Base-by-base conservation (phyloP, 2,797 vertebrate species). In the Mionectes olivaceus region DNA sequence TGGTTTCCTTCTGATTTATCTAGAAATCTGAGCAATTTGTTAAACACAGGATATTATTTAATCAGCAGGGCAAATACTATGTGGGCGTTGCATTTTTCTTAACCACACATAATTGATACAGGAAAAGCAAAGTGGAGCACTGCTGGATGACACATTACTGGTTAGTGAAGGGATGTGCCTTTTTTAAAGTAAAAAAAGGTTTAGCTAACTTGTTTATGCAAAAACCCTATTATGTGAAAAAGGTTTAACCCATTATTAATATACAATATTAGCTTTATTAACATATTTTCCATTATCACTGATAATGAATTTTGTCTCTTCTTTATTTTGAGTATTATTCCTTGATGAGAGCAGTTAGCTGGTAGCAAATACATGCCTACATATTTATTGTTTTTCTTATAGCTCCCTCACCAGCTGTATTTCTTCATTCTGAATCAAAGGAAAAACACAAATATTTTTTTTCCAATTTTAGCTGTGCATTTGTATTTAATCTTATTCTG, bases 1-100 rank as follows among this genome's bases (percentile, higher is more conserved):
- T 94, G 92, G 65, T 95, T 96, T 95, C 85, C 46, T 91, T 94
- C 53, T 94, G 88, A 92, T 94, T 94, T 95, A 95, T 94, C 65
- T 79, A 82, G 87, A 92, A 97, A 76, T 49, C 69, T 63, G 78
- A 95, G 67, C 87, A 95, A 93, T 93, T 95, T 93, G 84, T 95
- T 97, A 96, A 96, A 95, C 93, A 93, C 5, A 22, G 82, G 84
- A 83, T 95, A 91, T 96, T 96, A 95, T 96, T 97, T 97, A 95
- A 95, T 94, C 94, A 97, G 78, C 88, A 82, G 75, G 88, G 78
- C 73, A 95, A 93, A 94, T 96, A 89, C 59, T 77, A 61, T 67
- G 87, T 96, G 77, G 94, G 90, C 3, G 78, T 95, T 96, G 56
- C 24, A 60, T 94, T 88, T 90, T 89, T 94, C 83, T 94, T 93